Evolutionary conservation across 2,888 invertebrate genomes (phyloP).

Genomic region (Taphrorychus bicolor): DNA sequence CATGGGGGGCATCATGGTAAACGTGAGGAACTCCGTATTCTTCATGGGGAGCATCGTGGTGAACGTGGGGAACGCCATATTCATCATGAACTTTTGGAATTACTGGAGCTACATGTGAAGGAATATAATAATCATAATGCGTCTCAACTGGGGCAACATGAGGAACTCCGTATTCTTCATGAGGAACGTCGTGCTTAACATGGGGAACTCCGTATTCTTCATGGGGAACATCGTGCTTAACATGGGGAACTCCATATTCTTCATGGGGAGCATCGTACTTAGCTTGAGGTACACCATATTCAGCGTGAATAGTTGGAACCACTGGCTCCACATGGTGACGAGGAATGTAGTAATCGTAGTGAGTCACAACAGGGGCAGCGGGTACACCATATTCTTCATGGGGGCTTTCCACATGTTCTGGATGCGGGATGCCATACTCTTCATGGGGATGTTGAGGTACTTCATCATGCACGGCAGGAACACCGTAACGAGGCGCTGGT

Average conservation of each 20-base stretch:
- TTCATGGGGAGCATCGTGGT: neutral
- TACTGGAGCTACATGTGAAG: neutral
- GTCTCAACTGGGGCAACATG: neutral
- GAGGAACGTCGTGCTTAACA: conserved; percentile 13
- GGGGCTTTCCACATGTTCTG: neutral
- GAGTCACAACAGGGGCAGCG: neutral
- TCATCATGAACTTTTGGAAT: conserved; percentile 7
- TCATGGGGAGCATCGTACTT: neutral
- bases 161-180: conserved; percentile 27
- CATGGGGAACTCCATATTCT: conserved; percentile 7
- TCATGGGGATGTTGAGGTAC: conserved; percentile 4
- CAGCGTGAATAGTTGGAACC: neutral
- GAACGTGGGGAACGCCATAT: conserved; percentile 22
- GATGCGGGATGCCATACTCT: conserved; percentile 19
- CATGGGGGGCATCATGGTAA: conserved; percentile 2
- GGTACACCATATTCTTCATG: conserved; percentile 22
- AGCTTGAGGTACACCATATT: conserved; percentile 18
- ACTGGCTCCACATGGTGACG: neutral
- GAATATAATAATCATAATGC: conserved; percentile 17
- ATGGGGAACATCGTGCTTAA: conserved; percentile 1
- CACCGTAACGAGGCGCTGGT: conserved; percentile 14
- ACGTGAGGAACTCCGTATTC: neutral
- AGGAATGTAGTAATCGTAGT: conserved; percentile 6
- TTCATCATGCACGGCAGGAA: neutral
- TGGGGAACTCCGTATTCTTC: conserved; percentile 21